Evolutionary conservation across 2,797 vertebrate species (phyloP).

Genomic region (Pseudochirops corinnae): DNA sequence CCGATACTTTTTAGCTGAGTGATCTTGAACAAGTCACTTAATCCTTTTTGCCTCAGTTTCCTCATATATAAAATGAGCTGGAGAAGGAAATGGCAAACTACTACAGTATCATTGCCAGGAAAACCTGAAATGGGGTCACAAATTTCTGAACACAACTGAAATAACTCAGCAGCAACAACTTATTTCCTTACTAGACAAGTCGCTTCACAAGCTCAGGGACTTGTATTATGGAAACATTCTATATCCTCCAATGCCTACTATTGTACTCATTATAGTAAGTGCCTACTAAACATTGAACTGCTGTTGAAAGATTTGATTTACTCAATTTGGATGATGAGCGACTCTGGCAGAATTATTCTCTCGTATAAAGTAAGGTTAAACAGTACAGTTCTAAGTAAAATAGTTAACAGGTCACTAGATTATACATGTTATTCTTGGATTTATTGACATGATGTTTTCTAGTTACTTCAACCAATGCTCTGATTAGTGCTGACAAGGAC

Average conservation of each 20-base stretch:
- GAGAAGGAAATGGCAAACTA: not conserved
- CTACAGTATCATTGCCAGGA: not conserved
- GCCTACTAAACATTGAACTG: not conserved
- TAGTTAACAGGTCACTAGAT: not conserved
- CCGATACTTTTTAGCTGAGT: not conserved
- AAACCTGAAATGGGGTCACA: not conserved
- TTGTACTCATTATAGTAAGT: not conserved
- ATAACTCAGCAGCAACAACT: not conserved
- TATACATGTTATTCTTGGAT: slow-evolving; percentile 33
- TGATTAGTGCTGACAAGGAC: slow-evolving; percentile 12
- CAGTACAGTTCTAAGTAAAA: not conserved
- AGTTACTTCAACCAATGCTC: slow-evolving; percentile 45
- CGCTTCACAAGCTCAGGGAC: not conserved
- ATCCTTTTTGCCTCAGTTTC: not conserved
- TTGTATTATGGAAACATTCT: not conserved
- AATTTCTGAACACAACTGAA: not conserved
- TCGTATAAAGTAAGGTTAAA: not conserved
- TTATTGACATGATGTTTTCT: slow-evolving; percentile 23
- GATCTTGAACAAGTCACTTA: not conserved
- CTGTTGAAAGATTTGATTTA: not conserved
- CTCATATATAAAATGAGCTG: not conserved
- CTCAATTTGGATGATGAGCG: not conserved
- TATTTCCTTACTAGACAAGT: not conserved
- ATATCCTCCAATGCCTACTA: not conserved
- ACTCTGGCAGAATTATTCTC: not conserved